Evolutionary conservation across 1,140 invertebrate species (phyloP).

Genomic region (Pseudomyrmex sp.): DNA sequence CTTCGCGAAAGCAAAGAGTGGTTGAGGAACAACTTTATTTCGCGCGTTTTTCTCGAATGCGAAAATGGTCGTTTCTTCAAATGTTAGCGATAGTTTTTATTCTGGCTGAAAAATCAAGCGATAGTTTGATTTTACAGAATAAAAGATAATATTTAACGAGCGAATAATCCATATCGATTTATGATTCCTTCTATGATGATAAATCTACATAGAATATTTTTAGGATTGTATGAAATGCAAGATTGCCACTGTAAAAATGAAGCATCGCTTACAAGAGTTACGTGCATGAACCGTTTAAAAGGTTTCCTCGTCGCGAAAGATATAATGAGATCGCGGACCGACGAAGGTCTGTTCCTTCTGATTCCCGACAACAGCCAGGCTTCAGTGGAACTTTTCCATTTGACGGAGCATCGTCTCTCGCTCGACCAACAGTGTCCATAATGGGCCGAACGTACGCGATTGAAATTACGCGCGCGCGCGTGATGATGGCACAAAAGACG

Average conservation of each 20-base stretch:
- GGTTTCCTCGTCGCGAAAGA: not conserved
- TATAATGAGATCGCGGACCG: not conserved
- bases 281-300: not conserved
- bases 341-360: not conserved
- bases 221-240: not conserved
- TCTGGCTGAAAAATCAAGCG: no score
- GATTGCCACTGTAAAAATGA: not conserved
- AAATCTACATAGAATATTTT: not conserved
- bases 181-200: not conserved
- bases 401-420: slow-evolving; percentile 17
- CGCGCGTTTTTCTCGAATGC: not conserved
- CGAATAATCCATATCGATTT: no score
- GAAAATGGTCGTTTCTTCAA: no score
- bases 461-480: slow-evolving; percentile 49
- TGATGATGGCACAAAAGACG: slow-evolving; percentile 24
- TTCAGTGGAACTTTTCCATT: slow-evolving; percentile 37
- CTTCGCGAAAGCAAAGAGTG: not conserved
- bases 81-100: no score
- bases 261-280: not conserved
- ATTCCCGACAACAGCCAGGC: slow-evolving; percentile 1
- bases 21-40: slow-evolving; percentile 2
- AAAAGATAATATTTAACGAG: no score
- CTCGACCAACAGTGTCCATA: slow-evolving; percentile 20
- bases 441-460: slow-evolving; percentile 44
- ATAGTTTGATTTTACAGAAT: no score